Base-by-base conservation (phyloP, 64 coral and sea anemone genomes). In the Astreopora myriophthalma region DNA sequence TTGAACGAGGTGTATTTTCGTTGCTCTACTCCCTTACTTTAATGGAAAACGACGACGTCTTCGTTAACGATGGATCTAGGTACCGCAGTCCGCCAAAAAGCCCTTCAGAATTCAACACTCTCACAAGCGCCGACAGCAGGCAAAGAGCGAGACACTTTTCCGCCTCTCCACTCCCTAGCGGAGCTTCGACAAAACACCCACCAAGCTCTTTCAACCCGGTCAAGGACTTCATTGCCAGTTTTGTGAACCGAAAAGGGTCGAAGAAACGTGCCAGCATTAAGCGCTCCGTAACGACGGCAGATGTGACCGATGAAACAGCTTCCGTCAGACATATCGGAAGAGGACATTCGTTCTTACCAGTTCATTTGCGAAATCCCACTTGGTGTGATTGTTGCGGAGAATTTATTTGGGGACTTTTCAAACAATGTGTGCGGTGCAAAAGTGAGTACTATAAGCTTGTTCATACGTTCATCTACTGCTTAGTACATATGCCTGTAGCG, bases 351-450 rank as follows among this genome's bases (percentile, higher is more conserved):
- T 97, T 97, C 58, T 5, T 92, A 6, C 69, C 87, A 23, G 63
- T 49, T 84, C 52, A 93, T 81, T 80, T 97, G 38, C 88, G 84
- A n/a, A 97, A 97, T 55, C 95, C 95, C 33, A 97, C 95, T 11
- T 97, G 95, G 95, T 97, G 95, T 73, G 95, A 97, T 29, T 91
- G 89, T 51, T 97, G 95, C 75, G 95, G 95, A 14, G 95, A 97
- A 36, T 97, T 97, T 75, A 97, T 97, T 74, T 97, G 95, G 95
- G 95, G 95, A 67, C 32, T 97, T 28, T 97, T 87, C 67, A 97
- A 97, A 67, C 95, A 97, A 55, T 89, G 91, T 81, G 92, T 97
- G 22, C 87, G 95, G 8, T 97, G 95, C 40, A 97, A 97, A 79
- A 89, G 95, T 97, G 28, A 97, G 95, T 97, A 85, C n/a, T 38